These are phyloP conservation scores for Eurois occulta DNA, from an alignment of 2,888 invertebrate species.

Conservation along the genomic window DNA sequence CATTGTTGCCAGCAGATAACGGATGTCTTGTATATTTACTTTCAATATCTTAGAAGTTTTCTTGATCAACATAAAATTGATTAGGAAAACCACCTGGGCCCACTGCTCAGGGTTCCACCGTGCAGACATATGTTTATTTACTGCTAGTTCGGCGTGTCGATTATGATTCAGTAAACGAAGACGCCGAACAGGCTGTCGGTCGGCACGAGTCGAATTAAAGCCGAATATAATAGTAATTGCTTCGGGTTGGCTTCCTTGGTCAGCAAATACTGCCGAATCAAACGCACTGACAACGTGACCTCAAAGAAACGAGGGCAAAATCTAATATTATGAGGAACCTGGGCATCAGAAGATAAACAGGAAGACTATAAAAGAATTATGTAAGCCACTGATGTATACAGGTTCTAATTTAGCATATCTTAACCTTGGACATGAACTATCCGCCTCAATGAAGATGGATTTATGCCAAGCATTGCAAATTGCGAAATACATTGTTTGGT, in stretches of 20 bases:
- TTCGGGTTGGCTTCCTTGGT: not conserved
- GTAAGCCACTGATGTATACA: conserved; percentile 3
- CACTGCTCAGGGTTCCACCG: not conserved
- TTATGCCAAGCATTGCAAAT: conserved; percentile 43
- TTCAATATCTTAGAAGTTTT: conserved; percentile 2
- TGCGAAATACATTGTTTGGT: conserved; percentile 9
- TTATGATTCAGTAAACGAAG: not conserved
- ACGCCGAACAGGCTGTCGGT: not conserved
- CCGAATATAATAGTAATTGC: not conserved
- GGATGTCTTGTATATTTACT: conserved; percentile 20
- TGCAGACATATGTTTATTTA: not conserved
- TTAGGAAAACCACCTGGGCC: not conserved
- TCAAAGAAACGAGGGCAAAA: not conserved
- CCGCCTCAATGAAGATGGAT: conserved; percentile 35
- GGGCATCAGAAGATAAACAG: not conserved
- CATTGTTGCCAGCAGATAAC: conserved; percentile 32
- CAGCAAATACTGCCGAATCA: not conserved
- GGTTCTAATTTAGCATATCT: conserved; percentile 38
- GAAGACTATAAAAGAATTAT: conserved; percentile 10
- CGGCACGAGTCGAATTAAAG: not conserved
- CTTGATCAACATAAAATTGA: not conserved
- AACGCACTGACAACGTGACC: not conserved
- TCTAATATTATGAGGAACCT: not conserved
- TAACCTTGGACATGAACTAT: conserved; percentile 46
- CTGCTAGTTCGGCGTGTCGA: not conserved